Base-by-base conservation (phyloP, 2,113 vertebrate genomes). In the Bambusicola thoracicus region DNA sequence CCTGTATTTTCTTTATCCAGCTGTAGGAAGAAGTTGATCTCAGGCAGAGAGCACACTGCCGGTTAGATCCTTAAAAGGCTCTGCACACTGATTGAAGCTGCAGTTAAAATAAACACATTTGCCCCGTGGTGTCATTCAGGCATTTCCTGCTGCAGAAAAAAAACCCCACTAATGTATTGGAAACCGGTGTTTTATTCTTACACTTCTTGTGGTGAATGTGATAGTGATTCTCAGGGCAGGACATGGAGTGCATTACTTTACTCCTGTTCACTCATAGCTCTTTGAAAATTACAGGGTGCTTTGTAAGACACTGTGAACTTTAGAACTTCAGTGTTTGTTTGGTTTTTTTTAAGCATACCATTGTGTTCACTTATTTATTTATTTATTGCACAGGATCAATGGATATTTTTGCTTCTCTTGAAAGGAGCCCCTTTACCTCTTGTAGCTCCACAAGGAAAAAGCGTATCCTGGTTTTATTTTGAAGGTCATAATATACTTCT, bases 51-150 rank as follows among this genome's bases (percentile, higher is more conserved):
- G 51, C 16, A 41, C 73, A 68, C 73, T 92, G 73, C 55, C 74
- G 17, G 8, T 62, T 62, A 72, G 61, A 88, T 49, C 68, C 53
- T 73, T 84, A 59, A 89, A 87, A 92, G 58, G 8, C 41, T 93
- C 36, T 32, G 27, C 29, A 76, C 61, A 74, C 74, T 87, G 51
- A 84, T 8, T 65, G 66, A 92, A 79, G 30, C 30, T 75, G 73
- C 21, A 32, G 58, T 79, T 89, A 86, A 90, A 93, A 93, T 90
- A 74, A 91, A 63, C 34, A 51, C 41, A 77, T 66, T 79, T 85
- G 76, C 79, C 11, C 38, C 0, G 0, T 43, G 40, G 46, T 58
- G 81, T 91, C 62, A 87, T 81, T 68, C 65, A 83, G 75, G 12
- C 43, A 90, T 75, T 84, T 96, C 51, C 90, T 86, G 69, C 41